These are phyloP conservation scores for Aplysina aerophoba DNA, from an alignment of 37 sponge, comb jelly and placozoan genomes.

Conservation along the genomic window DNA sequence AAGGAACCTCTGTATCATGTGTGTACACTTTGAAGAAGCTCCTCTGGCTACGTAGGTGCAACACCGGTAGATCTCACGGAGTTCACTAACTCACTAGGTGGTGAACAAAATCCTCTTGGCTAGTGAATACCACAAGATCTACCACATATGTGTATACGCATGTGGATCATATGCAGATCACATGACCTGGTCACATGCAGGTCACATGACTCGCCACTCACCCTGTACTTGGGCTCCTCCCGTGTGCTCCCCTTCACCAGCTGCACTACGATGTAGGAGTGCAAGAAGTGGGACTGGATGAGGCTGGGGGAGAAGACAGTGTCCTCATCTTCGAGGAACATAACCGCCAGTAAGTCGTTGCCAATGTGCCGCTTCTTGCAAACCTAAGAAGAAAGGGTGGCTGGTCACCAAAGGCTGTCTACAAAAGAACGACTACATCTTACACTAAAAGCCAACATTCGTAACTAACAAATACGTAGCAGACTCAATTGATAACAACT, in stretches of 20 bases:
- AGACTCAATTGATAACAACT: too few species aligned
- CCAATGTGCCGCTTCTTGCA: conserved; percentile 97
- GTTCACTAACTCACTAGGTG: too few species aligned
- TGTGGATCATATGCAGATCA: too few species aligned
- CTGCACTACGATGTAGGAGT: conserved; percentile 92
- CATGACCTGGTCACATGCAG: background rate
- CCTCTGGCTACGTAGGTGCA: too few species aligned
- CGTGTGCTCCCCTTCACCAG: conserved; percentile 46
- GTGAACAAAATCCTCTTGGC: too few species aligned
- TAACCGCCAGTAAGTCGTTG: conserved; percentile 93
- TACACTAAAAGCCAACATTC: background rate
- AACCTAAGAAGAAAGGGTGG: conserved; percentile 49
- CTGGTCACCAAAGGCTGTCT: background rate
- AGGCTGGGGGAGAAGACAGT: conserved; percentile 87
- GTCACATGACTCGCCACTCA: conserved; percentile 8
- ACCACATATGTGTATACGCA: too few species aligned
- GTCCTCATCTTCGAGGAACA: conserved; percentile 85
- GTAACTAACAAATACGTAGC: background rate
- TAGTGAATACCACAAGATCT: too few species aligned
- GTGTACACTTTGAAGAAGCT: too few species aligned
- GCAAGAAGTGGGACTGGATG: conserved; percentile 94
- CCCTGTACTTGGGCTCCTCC: conserved; percentile 73
- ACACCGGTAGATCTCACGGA: too few species aligned
- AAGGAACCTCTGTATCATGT: too few species aligned
- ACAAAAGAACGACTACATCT: background rate